Evolutionary conservation across 2,888 invertebrate species (phyloP), one percentile per base, ranked within the genome.

Genomic region (Torymus aiolomorphi): DNA sequence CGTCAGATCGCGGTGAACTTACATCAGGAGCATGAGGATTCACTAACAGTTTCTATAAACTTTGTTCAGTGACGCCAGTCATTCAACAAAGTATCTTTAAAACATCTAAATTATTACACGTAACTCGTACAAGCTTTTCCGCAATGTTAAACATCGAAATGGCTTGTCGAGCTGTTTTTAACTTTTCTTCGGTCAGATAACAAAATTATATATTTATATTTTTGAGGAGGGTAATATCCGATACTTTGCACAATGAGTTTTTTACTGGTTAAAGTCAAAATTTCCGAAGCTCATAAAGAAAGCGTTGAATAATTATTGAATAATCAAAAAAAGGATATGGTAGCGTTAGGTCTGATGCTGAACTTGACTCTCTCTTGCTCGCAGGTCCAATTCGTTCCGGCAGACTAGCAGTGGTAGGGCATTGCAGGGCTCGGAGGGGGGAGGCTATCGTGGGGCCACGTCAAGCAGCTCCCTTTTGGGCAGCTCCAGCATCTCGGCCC

Each of bases 361-460:
- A 90, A 90, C 89, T 90, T 90, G 90, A 89, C 89, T 90, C 89
- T 90, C 89, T 90, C 90, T 90, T 90, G 90, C 90, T 93, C 91
- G 92, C 95, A 97, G 97, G 96, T 97, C 96, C 94, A 96, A 96
- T 92, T 97, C 97, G 93, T 97, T 96, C 94, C 96, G 96, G 92
- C 96, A 96, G 92, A 93, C 93, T 90, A 90, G 90, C 89, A 88
- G 90, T 90, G 90, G 90, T 90, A 90, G 90, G 90, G 90, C 90
- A 90, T 89, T 90, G 88, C 90, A 90, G 91, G 94, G 94, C 92
- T 94, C 94, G 91, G 94, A 94, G 91, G 91, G 93, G 93, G 91
- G 93, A 93, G 89, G 92, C 92, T 92, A 93, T 93, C 92, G 93
- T 92, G 88, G 90, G 87, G 89, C 90, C 87, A 89, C 90, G 84